Percentiles rank a stretch among this genome's conserved stretches.
Conservation (phyloP, 1,140 invertebrate genomes). For the Lepidurus packardi region DNA sequence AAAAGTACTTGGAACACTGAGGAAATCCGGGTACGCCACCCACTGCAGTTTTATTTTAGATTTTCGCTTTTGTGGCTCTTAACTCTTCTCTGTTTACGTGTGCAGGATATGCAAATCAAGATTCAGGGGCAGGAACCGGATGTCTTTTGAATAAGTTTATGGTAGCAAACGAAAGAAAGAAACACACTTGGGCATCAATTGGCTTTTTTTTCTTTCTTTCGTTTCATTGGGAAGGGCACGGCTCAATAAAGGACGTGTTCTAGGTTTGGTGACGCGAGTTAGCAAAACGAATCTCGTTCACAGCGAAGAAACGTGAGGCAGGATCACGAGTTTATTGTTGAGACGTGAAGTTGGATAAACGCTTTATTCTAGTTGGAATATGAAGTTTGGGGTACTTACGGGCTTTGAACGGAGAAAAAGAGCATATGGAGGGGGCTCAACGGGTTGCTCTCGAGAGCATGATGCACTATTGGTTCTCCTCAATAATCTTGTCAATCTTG, state of each 20-base stretch:
- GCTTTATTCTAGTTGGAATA: background rate
- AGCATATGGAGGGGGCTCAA: constrained; percentile 29
- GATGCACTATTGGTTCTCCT: constrained; percentile 32
- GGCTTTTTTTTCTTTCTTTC: background rate
- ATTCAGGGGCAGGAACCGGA: background rate
- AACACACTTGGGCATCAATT: background rate
- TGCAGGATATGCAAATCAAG: background rate
- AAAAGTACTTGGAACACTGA: no score
- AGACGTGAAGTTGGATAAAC: background rate
- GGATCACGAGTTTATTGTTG: background rate
- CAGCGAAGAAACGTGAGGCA: background rate
- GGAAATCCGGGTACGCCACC: no score
- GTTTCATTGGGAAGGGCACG: background rate
- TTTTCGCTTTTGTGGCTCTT: background rate
- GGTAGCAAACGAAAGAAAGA: background rate
- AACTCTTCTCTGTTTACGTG: background rate
- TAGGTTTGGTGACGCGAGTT: background rate
- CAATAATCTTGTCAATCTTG: constrained; percentile 26
- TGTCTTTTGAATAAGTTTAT: background rate
- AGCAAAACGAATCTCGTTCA: background rate
- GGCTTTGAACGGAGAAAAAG: constrained; percentile 30
- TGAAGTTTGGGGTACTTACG: constrained; percentile 14
- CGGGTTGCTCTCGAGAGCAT: background rate
- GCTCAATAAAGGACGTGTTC: background rate
- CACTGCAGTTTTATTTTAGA: background rate